phyloP scores from a whole-genome alignment of 2,888 invertebrate genomes.

The Eubasilissa splendida region DNA sequence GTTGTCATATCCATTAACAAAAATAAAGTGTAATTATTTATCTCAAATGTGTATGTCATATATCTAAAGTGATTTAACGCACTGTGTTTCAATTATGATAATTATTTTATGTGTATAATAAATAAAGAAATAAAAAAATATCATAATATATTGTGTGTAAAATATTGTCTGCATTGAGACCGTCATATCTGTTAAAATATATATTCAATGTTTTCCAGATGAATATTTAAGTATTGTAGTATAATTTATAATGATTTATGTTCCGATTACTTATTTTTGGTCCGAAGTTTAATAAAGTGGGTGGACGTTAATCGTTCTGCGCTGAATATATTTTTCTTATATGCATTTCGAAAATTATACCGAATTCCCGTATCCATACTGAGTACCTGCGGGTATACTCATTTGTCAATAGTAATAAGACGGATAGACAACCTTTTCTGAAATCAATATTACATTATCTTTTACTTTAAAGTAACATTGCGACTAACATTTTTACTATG shows the following conservation, averaged over 20 bases:
- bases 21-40: too few relatives aligned
- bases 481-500: too few relatives aligned
- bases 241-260: slow-evolving; percentile 24
- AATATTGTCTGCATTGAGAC: background rate
- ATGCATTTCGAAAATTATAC: slow-evolving; percentile 24
- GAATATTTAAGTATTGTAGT: slow-evolving; percentile 17
- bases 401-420: slow-evolving; percentile 33
- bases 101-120: too few relatives aligned
- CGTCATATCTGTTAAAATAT: slow-evolving; percentile 8
- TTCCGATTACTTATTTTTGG: slow-evolving; percentile 3
- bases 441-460: too few relatives aligned
- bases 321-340: slow-evolving; percentile 31
- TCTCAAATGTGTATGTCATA: too few relatives aligned
- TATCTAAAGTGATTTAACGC: too few relatives aligned
- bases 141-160: too few relatives aligned
- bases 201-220: slow-evolving; percentile 4
- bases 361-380: background rate
- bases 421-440: slow-evolving; percentile 1
- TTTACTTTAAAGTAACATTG: too few relatives aligned
- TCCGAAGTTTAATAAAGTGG: slow-evolving; percentile 19
- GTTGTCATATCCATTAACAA: too few relatives aligned
- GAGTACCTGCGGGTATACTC: slow-evolving; percentile 1
- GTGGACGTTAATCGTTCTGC: slow-evolving; percentile 23
- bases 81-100: too few relatives aligned
- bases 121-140: too few relatives aligned